These are phyloP conservation scores for Mesorhabditis spiculigera DNA, from an alignment of 2,888 invertebrate genomes.

Conservation along the genomic window DNA sequence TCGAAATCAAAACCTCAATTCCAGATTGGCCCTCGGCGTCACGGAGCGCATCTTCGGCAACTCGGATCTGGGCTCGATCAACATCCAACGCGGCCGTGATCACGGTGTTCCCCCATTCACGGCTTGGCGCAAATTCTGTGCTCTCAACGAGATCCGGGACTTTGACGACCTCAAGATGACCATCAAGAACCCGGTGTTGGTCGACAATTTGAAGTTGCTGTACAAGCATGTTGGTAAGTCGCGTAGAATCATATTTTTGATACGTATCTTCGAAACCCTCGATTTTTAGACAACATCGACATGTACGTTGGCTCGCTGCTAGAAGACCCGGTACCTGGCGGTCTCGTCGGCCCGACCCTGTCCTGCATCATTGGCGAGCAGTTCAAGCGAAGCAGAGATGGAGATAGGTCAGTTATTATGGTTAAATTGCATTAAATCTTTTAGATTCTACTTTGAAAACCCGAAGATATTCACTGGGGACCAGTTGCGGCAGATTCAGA, in stretches of 20 bases:
- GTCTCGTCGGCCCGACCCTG: slow-evolving; percentile 63
- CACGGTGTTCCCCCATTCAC: slow-evolving; percentile 83
- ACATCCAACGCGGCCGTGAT: slow-evolving; percentile 79
- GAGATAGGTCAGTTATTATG: slow-evolving; percentile 60
- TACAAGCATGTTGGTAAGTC: slow-evolving; percentile 65
- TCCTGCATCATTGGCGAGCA: slow-evolving; percentile 63
- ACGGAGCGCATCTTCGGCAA: slow-evolving; percentile 78
- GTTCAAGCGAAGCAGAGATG: slow-evolving; percentile 62
- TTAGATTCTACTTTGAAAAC: slow-evolving; percentile 89
- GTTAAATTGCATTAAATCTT: background rate
- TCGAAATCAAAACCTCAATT: slow-evolving; percentile 3
- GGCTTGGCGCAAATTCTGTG: slow-evolving; percentile 81
- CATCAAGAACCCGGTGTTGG: slow-evolving; percentile 73
- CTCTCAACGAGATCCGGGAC: slow-evolving; percentile 58
- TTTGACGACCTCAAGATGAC: slow-evolving; percentile 76
- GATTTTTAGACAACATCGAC: slow-evolving; percentile 58
- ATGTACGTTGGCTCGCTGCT: slow-evolving; percentile 63
- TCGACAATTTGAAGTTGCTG: slow-evolving; percentile 75
- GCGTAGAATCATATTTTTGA: slow-evolving; percentile 6
- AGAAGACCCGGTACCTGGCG: slow-evolving; percentile 62
- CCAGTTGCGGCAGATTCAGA: slow-evolving; percentile 77
- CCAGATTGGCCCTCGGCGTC: slow-evolving; percentile 82
- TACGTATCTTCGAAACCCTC: background rate
- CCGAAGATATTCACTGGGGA: slow-evolving; percentile 78
- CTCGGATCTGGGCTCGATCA: slow-evolving; percentile 85